Evolutionary conservation across 2,113 vertebrate species (phyloP).

Genomic region (Hippoglossus stenolepis): DNA sequence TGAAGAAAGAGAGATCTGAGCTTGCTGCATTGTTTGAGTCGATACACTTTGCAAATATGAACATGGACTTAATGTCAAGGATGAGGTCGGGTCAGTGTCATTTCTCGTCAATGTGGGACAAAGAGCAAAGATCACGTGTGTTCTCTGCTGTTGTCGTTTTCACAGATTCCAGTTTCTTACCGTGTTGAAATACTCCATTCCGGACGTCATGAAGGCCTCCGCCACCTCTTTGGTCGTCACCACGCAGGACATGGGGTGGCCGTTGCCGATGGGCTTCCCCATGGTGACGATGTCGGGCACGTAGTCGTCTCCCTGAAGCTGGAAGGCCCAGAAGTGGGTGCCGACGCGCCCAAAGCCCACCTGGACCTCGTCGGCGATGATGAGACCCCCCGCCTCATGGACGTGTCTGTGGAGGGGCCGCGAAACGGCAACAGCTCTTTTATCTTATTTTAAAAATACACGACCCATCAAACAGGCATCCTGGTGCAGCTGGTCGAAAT

Average conservation of each 20-base stretch:
- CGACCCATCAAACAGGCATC: too few relatives aligned
- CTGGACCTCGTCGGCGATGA: slow-evolving; percentile 97
- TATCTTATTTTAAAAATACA: too few relatives aligned
- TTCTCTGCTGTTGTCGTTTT: neutral
- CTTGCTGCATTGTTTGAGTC: neutral
- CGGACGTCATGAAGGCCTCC: slow-evolving; percentile 88
- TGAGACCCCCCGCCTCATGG: slow-evolving; percentile 86
- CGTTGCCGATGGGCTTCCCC: slow-evolving; percentile 98
- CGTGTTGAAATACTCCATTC: slow-evolving; percentile 97
- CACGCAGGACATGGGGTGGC: slow-evolving; percentile 97
- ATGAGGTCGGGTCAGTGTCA: slow-evolving; percentile 15
- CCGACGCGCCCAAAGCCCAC: slow-evolving; percentile 96
- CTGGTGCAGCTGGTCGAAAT: too few relatives aligned
- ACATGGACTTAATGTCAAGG: neutral
- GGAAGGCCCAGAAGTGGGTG: slow-evolving; percentile 95
- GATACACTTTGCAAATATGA: neutral
- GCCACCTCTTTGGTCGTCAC: slow-evolving; percentile 93
- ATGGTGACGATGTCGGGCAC: slow-evolving; percentile 97
- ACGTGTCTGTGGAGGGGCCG: slow-evolving; percentile 83
- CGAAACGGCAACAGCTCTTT: neutral
- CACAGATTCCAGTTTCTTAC: slow-evolving; percentile 76
- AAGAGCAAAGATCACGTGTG: neutral
- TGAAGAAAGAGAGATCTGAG: too few relatives aligned
- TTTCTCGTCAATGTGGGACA: slow-evolving; percentile 8
- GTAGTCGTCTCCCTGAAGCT: slow-evolving; percentile 92